A percentile compares a stretch with the other conserved stretches of the same genome.
phyloP scores from a whole-genome alignment of 2,888 invertebrate genomes.

The Thyatira batis region DNA sequence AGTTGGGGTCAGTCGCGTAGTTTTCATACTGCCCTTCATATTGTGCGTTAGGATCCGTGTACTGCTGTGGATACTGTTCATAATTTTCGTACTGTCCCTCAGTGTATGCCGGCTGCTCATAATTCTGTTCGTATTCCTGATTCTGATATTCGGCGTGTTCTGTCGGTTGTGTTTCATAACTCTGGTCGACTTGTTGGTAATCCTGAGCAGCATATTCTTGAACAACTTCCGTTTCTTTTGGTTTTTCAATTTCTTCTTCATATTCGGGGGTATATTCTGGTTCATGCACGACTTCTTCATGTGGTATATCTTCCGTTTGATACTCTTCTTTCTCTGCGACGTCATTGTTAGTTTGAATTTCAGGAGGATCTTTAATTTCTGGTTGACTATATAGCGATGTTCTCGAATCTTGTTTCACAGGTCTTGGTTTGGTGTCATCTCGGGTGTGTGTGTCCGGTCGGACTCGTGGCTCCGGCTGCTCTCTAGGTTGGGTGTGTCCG shows the following conservation, averaged over 20 bases:
- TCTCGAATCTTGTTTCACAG: constrained; percentile 40
- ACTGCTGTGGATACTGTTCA: constrained; percentile 56
- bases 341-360: constrained; percentile 1
- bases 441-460: constrained; percentile 38
- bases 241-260: constrained; percentile 22
- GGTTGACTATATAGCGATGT: constrained; percentile 24
- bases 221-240: constrained; percentile 39
- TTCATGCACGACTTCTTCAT: constrained; percentile 16
- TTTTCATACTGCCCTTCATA: constrained; percentile 58
- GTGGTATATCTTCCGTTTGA: constrained; percentile 11
- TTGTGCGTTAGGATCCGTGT: constrained; percentile 53
- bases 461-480: constrained; percentile 43
- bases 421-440: constrained; percentile 42
- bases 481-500: constrained; percentile 58
- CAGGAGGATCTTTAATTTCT: constrained; percentile 10
- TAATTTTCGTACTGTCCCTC: constrained; percentile 63
- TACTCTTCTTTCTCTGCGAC: constrained; percentile 13
- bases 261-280: constrained; percentile 14
- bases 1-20: constrained; percentile 53
- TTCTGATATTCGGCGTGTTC: constrained; percentile 30
- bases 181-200: constrained; percentile 30
- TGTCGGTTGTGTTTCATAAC: constrained; percentile 20
- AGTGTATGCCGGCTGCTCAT: constrained; percentile 50
- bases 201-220: constrained; percentile 44
- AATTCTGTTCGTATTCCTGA: constrained; percentile 39